Evolutionary conservation across 35 echinoderm and acorn worm species (phyloP), one percentile per base, ranked within the genome.

Genomic region (Strongylocentrotus purpuratus): DNA sequence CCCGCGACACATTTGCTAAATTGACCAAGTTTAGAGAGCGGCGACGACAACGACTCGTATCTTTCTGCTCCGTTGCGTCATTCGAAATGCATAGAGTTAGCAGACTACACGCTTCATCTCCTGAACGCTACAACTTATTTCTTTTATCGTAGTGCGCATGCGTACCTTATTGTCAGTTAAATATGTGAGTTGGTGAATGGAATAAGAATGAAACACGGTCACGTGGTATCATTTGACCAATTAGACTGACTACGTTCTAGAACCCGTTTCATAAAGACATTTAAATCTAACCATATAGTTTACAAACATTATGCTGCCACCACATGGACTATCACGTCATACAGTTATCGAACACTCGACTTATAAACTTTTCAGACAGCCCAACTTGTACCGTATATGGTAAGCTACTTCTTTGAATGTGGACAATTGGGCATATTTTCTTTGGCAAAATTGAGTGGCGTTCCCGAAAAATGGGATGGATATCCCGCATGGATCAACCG

Each of bases 1-100:
- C 65, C 20, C 91, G 31, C 48, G 91, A 93, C 91, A 93, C 91
- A 93, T 93, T 93, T 93, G 91, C 91, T 93, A 93, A 93, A 93
- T 93, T 93, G 91, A 93, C 91, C 91, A 93, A 93, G 48, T 93
- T 93, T 46, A 93, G 33, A 46, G 31, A 58, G 91, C 91, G 65
- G 65, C 65, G 25, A n/a, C 65, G 65, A 78, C 65, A 18, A 78
- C 65, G 91, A 93, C 91, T 93, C 91, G 41, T 93, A 93, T 50
- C 22, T 93, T 93, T 93, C 91, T 46, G 91, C 91, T 58, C 46
- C 47, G 12, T 13, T 93, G 45, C 91, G 2, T 93, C n/a, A 78
- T 78, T 78, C 65, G 22, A n/a, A 78, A 78, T 78, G 28, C 61
- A 70, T 25, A 70, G 61, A 70, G 61, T 18, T 59, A 59, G 52